These are phyloP conservation scores for Quiscalus mexicanus DNA, from an alignment of 2,113 vertebrate genomes.

Conservation along the genomic window DNA sequence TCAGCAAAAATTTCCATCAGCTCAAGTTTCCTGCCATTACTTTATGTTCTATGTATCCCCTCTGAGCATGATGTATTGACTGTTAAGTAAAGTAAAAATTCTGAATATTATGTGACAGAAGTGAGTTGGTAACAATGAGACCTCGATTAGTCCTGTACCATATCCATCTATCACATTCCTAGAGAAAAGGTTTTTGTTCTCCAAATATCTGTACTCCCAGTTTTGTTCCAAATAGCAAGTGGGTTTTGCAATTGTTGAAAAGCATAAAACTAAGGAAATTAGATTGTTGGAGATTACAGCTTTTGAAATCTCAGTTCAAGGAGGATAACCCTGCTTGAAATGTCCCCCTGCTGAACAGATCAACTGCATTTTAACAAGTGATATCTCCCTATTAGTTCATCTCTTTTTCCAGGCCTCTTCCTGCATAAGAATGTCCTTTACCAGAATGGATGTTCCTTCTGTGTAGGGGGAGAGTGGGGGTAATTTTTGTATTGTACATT, in stretches of 20 bases:
- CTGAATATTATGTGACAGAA: neutral
- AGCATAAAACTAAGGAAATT: neutral
- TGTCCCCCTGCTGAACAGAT: neutral
- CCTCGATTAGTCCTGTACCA: neutral
- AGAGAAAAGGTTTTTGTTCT: neutral
- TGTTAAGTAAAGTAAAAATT: neutral
- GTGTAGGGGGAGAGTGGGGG: neutral
- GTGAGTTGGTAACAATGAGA: neutral
- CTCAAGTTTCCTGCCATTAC: neutral
- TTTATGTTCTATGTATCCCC: neutral
- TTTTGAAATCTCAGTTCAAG: neutral
- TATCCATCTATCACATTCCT: neutral
- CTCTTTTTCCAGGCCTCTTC: neutral
- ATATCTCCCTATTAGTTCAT: neutral
- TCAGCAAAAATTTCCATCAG: neutral
- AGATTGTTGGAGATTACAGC: neutral
- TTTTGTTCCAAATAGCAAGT: neutral
- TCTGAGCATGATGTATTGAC: rapidly evolving
- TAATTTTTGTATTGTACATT: neutral
- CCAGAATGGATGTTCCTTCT: neutral
- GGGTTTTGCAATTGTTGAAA: neutral
- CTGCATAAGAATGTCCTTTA: neutral
- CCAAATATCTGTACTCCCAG: neutral
- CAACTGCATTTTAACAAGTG: neutral
- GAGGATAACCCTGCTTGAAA: neutral